A percentile compares a stretch with the other conserved stretches of the same genome.
phyloP scores from a whole-genome alignment of 2,888 invertebrate genomes.

The Muschampia plurimacula region DNA sequence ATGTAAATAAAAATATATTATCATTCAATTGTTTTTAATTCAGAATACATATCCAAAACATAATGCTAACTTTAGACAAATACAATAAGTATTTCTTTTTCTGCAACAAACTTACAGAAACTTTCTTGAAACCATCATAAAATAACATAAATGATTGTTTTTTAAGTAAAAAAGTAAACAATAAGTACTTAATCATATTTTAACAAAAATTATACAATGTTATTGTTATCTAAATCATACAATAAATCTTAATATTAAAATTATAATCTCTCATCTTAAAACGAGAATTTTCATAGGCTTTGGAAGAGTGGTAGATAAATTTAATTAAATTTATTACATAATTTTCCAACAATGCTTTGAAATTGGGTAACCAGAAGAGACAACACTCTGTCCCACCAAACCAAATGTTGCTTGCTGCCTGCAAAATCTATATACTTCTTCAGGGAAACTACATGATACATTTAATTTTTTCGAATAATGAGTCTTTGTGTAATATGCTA shows the following conservation, averaged over 20 bases:
- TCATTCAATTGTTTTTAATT: constrained; percentile 17
- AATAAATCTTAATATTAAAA: constrained; percentile 26
- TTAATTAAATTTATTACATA: no score
- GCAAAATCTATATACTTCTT: no score
- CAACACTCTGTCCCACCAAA: no score
- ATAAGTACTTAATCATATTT: constrained; percentile 17
- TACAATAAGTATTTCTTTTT: background rate
- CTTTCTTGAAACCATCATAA: background rate
- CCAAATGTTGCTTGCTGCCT: no score
- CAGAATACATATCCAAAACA: constrained; percentile 34
- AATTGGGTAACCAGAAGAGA: no score
- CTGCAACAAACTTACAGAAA: background rate
- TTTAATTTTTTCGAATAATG: no score
- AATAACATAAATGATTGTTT: constrained; percentile 21
- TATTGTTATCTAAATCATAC: constrained; percentile 12
- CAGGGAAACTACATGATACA: no score
- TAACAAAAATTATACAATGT: constrained; percentile 4
- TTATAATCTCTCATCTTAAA: constrained; percentile 27
- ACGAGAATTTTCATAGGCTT: background rate
- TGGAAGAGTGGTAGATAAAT: no score
- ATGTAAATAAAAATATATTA: background rate
- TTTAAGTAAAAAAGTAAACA: constrained; percentile 15
- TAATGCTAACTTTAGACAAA: background rate
- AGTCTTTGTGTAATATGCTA: no score
- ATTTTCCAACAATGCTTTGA: no score